Conservation (phyloP, 2,797 vertebrate genomes). For the Bovichtus diacanthus region DNA sequence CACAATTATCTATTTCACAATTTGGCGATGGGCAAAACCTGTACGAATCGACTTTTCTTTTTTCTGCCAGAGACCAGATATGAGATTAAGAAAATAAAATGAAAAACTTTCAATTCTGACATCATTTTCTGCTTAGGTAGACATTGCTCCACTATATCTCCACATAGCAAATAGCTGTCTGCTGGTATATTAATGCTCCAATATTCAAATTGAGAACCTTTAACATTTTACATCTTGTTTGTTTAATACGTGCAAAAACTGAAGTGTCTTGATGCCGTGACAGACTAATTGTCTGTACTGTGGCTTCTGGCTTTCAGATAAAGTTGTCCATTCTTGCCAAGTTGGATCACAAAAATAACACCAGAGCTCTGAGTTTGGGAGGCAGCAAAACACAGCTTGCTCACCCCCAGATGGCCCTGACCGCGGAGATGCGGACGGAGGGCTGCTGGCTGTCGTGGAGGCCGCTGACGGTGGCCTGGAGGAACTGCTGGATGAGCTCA, state of each 20-base stretch:
- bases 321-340: background rate
- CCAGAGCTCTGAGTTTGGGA: background rate
- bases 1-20: background rate
- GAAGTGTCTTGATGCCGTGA: background rate
- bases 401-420: constrained; percentile 99
- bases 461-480: constrained; percentile 97
- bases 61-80: too few species aligned
- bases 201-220: too few species aligned
- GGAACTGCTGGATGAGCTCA: constrained; percentile 98
- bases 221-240: background rate
- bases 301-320: background rate
- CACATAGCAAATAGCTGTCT: too few species aligned
- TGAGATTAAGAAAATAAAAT: too few species aligned
- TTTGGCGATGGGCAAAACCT: background rate
- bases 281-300: background rate
- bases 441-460: constrained; percentile 95
- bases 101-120: too few species aligned
- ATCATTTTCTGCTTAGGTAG: too few species aligned
- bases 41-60: too few species aligned
- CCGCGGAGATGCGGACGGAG: constrained; percentile 96
- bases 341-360: constrained; percentile 1
- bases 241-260: background rate
- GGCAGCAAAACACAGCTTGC: constrained; percentile 37
- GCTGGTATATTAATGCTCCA: too few species aligned
- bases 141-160: too few species aligned